Conservation (phyloP, 2,888 invertebrate genomes). For the Oscheius sp. region DNA sequence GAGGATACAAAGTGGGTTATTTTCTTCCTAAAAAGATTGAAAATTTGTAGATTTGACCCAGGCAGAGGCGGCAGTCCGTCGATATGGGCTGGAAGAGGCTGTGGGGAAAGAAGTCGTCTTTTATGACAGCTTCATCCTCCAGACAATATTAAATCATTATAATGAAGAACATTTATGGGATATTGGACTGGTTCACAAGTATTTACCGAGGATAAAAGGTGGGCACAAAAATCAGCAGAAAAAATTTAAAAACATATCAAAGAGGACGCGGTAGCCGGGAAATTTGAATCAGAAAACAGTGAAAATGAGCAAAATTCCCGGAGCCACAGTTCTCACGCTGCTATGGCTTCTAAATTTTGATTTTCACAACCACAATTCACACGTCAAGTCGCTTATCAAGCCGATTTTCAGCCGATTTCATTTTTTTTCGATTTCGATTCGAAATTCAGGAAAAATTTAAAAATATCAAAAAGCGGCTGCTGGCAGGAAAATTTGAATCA, state of each 20-base stretch:
- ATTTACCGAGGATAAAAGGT: slow-evolving; percentile 18
- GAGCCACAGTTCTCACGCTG: no score
- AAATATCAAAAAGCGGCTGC: background rate
- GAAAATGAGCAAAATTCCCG: no score
- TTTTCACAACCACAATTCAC: no score
- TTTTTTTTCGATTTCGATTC: no score
- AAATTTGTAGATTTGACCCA: slow-evolving; percentile 4
- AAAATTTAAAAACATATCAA: no score
- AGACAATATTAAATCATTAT: slow-evolving; percentile 11
- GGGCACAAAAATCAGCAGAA: background rate
- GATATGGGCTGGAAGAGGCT: slow-evolving; percentile 27
- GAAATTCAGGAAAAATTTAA: no score
- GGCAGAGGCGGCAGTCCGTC: slow-evolving; percentile 9
- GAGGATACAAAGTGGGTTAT: slow-evolving; percentile 1
- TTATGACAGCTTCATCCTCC: slow-evolving; percentile 18
- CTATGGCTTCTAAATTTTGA: no score
- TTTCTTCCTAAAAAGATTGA: no score
- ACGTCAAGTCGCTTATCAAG: no score
- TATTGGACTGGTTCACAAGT: slow-evolving; percentile 12
- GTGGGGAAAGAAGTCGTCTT: slow-evolving; percentile 24
- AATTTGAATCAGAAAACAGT: no score
- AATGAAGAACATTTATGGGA: slow-evolving; percentile 17
- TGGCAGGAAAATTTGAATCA: background rate
- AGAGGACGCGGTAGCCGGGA: no score
- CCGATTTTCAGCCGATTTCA: no score